Conservation (phyloP, 2,113 vertebrate genomes). For the Stictonetta naevosa region DNA sequence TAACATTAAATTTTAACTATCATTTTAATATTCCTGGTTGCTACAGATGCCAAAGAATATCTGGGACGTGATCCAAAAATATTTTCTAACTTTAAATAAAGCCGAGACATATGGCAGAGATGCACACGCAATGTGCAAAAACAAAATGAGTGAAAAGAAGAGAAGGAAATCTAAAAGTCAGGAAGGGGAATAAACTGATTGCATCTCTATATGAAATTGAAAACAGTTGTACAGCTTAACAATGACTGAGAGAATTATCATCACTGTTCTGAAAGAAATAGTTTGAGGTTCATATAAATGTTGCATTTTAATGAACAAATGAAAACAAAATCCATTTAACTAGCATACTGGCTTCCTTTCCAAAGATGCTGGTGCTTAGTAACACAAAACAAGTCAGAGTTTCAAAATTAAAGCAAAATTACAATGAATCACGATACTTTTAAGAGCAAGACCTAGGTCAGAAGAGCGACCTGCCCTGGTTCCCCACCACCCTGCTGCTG, state of each 20-base stretch:
- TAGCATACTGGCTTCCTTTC: background rate
- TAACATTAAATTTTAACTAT: background rate
- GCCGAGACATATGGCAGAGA: background rate
- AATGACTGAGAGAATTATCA: background rate
- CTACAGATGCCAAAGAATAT: slow-evolving; percentile 29
- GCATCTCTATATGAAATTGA: background rate
- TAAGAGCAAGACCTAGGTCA: background rate
- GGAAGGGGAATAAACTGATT: background rate
- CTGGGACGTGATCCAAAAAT: slow-evolving; percentile 29
- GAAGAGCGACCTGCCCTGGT: background rate
- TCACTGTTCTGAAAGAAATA: background rate
- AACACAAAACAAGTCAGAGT: background rate
- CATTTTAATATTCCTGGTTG: background rate
- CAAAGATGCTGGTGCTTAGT: background rate
- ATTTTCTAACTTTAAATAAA: slow-evolving; percentile 35
- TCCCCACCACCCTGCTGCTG: background rate
- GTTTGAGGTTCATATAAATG: background rate
- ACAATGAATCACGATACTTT: background rate
- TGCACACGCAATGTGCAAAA: rapidly evolving
- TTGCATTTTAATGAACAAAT: background rate
- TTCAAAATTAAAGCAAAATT: background rate
- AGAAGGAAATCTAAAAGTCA: background rate
- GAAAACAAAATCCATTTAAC: background rate
- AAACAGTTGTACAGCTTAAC: background rate
- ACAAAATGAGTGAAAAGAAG: background rate